Conservation (phyloP, 2,888 invertebrate genomes). For the Cosmorhoe ocellata region DNA sequence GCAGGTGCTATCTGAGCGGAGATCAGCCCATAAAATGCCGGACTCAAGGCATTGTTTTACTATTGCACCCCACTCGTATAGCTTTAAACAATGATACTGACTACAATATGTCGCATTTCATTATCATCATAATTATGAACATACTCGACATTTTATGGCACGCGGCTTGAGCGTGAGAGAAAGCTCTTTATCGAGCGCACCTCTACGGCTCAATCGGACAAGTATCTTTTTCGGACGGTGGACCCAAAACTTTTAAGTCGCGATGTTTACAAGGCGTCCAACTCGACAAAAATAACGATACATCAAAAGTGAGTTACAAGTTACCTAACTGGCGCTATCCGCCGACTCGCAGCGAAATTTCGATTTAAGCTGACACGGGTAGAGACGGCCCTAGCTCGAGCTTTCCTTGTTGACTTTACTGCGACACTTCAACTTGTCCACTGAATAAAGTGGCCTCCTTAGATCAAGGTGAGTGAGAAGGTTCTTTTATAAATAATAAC, state of each 20-base stretch:
- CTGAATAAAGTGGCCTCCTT: constrained; percentile 48
- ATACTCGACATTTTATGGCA: constrained; percentile 1
- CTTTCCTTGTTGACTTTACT: constrained; percentile 56
- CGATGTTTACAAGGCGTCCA: constrained; percentile 67
- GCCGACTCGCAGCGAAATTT: constrained; percentile 59
- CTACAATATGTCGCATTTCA: constrained; percentile 60
- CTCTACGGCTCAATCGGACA: constrained; percentile 40
- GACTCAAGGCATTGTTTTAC: constrained; percentile 63
- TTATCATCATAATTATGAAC: constrained; percentile 48
- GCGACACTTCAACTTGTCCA: constrained; percentile 51
- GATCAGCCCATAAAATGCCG: constrained; percentile 65
- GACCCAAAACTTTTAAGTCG: constrained; percentile 66
- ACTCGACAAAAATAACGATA: constrained; percentile 76
- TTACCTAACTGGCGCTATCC: constrained; percentile 61
- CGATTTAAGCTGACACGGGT: constrained; percentile 66
- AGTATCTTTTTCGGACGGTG: constrained; percentile 46
- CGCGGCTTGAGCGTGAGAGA: neutral
- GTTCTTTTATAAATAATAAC: constrained; percentile 35
- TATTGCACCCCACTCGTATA: constrained; percentile 55
- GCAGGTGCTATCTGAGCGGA: constrained; percentile 50
- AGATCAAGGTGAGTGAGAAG: constrained; percentile 30
- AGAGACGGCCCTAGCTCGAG: constrained; percentile 42
- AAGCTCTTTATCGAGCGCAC: constrained; percentile 18
- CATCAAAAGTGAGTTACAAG: constrained; percentile 78
- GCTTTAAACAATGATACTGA: constrained; percentile 53